Evolutionary conservation across 1,140 invertebrate species (phyloP).

Genomic region (Dysdera silvatica): DNA sequence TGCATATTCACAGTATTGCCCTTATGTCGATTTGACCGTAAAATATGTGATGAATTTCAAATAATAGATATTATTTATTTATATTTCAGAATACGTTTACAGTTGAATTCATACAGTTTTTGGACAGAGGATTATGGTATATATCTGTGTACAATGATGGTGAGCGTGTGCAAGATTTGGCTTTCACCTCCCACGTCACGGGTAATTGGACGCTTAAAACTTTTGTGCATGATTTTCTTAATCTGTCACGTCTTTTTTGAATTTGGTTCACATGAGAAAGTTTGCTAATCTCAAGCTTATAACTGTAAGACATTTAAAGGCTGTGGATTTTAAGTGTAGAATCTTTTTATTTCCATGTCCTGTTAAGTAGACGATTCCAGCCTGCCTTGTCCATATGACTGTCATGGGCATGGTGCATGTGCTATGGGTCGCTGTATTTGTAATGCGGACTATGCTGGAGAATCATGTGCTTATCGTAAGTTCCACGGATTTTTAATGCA

Average conservation of each 20-base stretch:
- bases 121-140: slow-evolving; percentile 91
- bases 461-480: slow-evolving; percentile 83
- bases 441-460: slow-evolving; percentile 86
- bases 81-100: slow-evolving; percentile 15
- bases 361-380: slow-evolving; percentile 32
- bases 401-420: slow-evolving; percentile 87
- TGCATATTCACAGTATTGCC: no score
- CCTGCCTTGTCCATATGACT: slow-evolving; percentile 74
- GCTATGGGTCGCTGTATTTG: slow-evolving; percentile 91
- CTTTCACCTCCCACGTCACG: slow-evolving; percentile 52
- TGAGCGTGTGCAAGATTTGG: slow-evolving; percentile 71
- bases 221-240: neutral
- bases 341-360: neutral
- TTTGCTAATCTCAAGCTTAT: no score
- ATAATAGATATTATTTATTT: no score
- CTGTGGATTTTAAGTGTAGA: neutral
- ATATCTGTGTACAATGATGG: slow-evolving; percentile 92
- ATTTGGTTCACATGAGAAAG: neutral
- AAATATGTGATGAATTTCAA: no score
- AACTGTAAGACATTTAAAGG: neutral
- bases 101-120: slow-evolving; percentile 59
- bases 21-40: no score
- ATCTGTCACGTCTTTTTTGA: neutral
- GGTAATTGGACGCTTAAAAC: slow-evolving; percentile 20
- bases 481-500: no score